Conservation (phyloP, 2,797 vertebrate genomes). For the Parambassis ranga region DNA sequence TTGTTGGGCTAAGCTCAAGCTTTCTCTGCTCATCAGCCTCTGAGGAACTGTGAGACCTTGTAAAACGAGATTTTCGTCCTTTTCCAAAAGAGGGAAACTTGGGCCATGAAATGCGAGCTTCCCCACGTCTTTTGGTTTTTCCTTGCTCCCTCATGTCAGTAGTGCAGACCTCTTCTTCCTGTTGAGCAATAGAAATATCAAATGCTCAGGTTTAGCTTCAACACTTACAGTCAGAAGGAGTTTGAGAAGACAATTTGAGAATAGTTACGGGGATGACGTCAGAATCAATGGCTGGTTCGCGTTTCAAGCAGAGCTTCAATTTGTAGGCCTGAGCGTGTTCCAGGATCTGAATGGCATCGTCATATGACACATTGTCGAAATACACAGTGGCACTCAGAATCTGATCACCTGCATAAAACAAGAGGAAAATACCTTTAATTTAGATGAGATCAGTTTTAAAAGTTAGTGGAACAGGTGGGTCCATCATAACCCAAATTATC, state of each 20-base stretch:
- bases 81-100: conserved; percentile 90
- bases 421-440: conserved; percentile 11
- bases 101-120: conserved; percentile 92
- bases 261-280: conserved; percentile 71
- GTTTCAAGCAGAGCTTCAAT: conserved; percentile 90
- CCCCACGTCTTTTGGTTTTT: conserved; percentile 83
- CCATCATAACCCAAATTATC: too few relatives aligned
- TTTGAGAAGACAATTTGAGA: conserved; percentile 13
- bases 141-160: conserved; percentile 77
- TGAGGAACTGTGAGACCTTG: conserved; percentile 93
- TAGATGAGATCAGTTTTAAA: background rate
- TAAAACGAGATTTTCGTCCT: conserved; percentile 82
- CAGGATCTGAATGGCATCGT: conserved; percentile 95
- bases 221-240: background rate
- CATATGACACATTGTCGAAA: conserved; percentile 93
- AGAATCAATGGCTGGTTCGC: conserved; percentile 65
- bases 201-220: conserved; percentile 4
- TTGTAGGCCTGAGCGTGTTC: conserved; percentile 93
- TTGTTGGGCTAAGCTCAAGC: conserved; percentile 85
- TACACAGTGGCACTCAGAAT: conserved; percentile 94
- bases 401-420: conserved; percentile 87
- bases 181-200: conserved; percentile 36
- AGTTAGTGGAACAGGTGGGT: background rate
- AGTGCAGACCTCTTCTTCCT: conserved; percentile 76
- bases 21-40: conserved; percentile 87